phyloP scores from a whole-genome alignment of 2,797 vertebrate species.

The Lepilemur septentrionalis region DNA sequence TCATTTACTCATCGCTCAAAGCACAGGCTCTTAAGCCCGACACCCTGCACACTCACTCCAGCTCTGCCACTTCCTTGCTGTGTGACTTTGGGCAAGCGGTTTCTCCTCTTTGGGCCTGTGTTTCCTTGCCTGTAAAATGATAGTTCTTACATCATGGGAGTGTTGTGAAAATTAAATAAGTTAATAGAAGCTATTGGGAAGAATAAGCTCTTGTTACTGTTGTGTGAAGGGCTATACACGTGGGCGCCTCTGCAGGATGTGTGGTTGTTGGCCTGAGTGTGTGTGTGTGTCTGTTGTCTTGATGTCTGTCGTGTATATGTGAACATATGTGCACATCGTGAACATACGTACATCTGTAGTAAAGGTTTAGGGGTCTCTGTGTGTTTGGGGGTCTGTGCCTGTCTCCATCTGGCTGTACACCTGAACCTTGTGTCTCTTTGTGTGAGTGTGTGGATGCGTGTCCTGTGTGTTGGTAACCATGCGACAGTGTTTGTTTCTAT shows the following conservation, averaged over 20 bases:
- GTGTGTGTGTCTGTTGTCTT: not conserved
- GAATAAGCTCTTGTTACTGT: not conserved
- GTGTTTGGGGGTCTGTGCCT: not conserved
- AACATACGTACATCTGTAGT: not conserved
- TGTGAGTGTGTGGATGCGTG: not conserved
- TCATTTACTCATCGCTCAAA: not conserved
- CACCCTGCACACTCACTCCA: not conserved
- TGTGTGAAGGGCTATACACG: not conserved
- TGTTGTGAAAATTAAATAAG: not conserved
- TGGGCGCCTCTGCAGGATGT: not conserved
- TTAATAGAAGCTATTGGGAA: not conserved
- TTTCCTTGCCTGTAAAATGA: not conserved
- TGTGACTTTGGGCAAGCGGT: not conserved
- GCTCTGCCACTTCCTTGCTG: not conserved
- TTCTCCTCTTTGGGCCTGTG: not conserved
- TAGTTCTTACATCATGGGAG: not conserved
- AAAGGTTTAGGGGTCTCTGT: not conserved
- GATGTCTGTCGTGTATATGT: not conserved
- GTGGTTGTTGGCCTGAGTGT: not conserved
- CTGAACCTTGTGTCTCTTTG: not conserved
- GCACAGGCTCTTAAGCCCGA: not conserved
- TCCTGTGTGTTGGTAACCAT: accelerated
- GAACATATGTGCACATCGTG: not conserved
- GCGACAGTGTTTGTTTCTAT: not conserved
- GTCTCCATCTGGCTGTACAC: not conserved